Evolutionary conservation across 2,113 vertebrate genomes (phyloP).

Genomic region (Saccopteryx leptura): DNA sequence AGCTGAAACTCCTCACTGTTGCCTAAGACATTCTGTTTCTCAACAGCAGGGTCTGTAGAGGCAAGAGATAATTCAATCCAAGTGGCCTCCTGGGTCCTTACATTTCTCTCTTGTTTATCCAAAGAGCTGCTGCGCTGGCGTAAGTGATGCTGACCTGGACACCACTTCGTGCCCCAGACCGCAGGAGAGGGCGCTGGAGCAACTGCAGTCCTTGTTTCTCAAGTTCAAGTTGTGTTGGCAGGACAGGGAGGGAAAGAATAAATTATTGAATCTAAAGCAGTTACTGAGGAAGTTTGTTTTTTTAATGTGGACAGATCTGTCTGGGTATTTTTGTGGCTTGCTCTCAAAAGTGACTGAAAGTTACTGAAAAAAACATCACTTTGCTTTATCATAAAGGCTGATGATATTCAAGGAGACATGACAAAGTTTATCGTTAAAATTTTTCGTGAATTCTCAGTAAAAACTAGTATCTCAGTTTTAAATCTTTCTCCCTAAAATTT

Average conservation of each 20-base stretch:
- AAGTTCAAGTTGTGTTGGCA: not conserved
- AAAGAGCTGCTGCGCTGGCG: conserved; percentile 91
- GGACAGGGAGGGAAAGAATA: not conserved
- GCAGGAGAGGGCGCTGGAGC: not conserved
- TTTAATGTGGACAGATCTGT: not conserved
- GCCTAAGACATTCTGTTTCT: not conserved
- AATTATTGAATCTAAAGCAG: not conserved
- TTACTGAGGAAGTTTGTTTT: not conserved
- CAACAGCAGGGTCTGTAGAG: not conserved
- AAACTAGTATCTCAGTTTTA: not conserved
- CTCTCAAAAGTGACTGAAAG: not conserved
- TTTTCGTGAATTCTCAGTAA: not conserved
- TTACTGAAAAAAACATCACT: not conserved
- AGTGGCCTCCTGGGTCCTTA: not conserved
- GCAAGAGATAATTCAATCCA: not conserved
- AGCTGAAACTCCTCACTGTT: not conserved
- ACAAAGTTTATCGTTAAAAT: not conserved
- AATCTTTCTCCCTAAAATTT: not conserved
- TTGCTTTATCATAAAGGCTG: conserved; percentile 8
- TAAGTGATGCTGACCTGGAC: conserved; percentile 87
- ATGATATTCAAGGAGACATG: not conserved
- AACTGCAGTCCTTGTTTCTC: accelerated
- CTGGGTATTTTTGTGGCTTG: not conserved
- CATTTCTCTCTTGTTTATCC: conserved; percentile 25
- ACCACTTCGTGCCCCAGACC: not conserved